Percentiles rank a stretch among this genome's conserved stretches.
phyloP scores from a whole-genome alignment of 2,797 vertebrate genomes.

The Ctenosaura bakeri region DNA sequence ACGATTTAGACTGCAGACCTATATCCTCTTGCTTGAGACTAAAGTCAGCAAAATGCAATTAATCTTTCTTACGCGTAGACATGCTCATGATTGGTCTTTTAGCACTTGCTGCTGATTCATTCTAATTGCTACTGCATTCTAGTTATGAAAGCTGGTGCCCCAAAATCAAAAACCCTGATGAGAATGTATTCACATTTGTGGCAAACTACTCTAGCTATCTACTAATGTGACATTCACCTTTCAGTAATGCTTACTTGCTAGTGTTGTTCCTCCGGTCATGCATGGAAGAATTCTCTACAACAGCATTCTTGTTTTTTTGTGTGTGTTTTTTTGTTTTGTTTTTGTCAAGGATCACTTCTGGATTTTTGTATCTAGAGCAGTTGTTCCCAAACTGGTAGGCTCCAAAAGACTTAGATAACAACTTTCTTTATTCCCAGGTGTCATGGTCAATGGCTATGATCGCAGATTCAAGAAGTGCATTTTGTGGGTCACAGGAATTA shows the following conservation, averaged over 20 bases:
- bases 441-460: neutral
- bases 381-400: neutral
- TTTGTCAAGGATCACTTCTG: neutral
- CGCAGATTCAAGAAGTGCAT: neutral
- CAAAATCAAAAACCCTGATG: neutral
- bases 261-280: neutral
- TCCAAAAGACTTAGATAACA: neutral
- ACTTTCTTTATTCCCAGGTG: neutral
- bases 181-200: neutral
- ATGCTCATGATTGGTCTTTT: neutral
- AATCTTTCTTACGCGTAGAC: neutral
- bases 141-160: neutral
- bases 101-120: neutral
- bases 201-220: neutral
- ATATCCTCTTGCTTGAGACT: neutral
- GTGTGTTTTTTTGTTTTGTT: too few species aligned
- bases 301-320: neutral
- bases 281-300: neutral
- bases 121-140: neutral
- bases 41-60: neutral
- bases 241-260: neutral
- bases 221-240: too few species aligned
- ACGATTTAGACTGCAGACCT: neutral
- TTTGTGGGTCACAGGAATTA: neutral
- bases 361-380: neutral